Evolutionary conservation across 2,888 invertebrate genomes (phyloP).

Genomic region (Embidobia sp.): DNA sequence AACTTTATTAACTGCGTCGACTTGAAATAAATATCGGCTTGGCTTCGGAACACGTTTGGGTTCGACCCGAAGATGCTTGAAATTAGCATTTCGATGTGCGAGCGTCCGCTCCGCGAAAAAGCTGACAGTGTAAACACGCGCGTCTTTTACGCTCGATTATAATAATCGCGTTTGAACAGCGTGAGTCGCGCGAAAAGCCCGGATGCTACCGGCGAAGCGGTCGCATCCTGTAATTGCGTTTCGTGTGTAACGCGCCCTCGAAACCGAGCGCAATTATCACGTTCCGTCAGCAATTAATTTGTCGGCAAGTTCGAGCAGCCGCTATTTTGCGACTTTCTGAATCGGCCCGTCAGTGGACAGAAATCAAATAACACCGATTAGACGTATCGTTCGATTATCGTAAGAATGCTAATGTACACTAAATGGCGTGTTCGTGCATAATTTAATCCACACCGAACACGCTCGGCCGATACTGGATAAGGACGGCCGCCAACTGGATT

Average conservation of each 20-base stretch:
- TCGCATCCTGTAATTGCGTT: constrained; percentile 32
- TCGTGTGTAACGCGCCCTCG: constrained; percentile 31
- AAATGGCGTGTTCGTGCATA: constrained; percentile 46
- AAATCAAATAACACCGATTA: constrained; percentile 28
- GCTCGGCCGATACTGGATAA: constrained; percentile 38
- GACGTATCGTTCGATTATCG: constrained; percentile 36
- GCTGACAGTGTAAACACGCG: too few species aligned
- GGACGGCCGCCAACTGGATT: constrained; percentile 30
- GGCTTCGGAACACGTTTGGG: too few species aligned
- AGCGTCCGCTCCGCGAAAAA: too few species aligned
- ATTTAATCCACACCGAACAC: constrained; percentile 38
- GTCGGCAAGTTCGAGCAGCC: too few species aligned
- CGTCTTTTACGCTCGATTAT: constrained; percentile 24
- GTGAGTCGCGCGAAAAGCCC: neutral
- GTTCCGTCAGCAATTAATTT: constrained; percentile 11
- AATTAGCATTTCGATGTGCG: too few species aligned
- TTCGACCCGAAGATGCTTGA: too few species aligned
- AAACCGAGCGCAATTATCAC: constrained; percentile 39
- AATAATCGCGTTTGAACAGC: constrained; percentile 10
- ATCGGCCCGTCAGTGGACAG: constrained; percentile 2
- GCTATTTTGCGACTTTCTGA: too few species aligned
- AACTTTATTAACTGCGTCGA: constrained; percentile 29
- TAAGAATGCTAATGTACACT: constrained; percentile 53
- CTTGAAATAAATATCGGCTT: constrained; percentile 21
- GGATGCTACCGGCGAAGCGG: constrained; percentile 15